Evolutionary conservation across 2,797 vertebrate genomes (phyloP).

Genomic region (Staurois parvus): DNA sequence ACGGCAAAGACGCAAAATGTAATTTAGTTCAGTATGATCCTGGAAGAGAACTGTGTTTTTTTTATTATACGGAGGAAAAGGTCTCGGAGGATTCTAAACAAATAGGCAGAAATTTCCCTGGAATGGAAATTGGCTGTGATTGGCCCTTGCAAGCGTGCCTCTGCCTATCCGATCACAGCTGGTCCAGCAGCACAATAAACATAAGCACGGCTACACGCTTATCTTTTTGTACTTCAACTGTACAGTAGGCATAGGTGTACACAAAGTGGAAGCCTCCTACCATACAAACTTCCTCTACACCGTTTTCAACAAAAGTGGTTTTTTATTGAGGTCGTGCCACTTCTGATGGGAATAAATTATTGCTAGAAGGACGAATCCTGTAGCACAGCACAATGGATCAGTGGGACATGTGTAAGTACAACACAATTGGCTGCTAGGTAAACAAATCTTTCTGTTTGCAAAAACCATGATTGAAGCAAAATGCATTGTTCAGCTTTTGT

Average conservation of each 20-base stretch:
- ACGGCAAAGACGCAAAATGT: slow-evolving; percentile 64
- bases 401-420: slow-evolving; percentile 79
- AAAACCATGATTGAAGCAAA: background rate
- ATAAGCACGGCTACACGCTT: slow-evolving; percentile 89
- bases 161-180: slow-evolving; percentile 86
- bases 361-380: slow-evolving; percentile 67
- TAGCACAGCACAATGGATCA: slow-evolving; percentile 76
- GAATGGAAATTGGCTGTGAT: slow-evolving; percentile 80
- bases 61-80: slow-evolving; percentile 67
- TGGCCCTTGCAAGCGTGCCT: slow-evolving; percentile 79
- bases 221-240: slow-evolving; percentile 75
- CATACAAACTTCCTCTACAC: slow-evolving; percentile 73
- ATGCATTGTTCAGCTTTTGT: background rate
- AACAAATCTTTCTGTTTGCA: background rate
- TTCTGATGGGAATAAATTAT: slow-evolving; percentile 53
- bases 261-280: slow-evolving; percentile 62
- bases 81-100: slow-evolving; percentile 77
- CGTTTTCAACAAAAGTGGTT: slow-evolving; percentile 69
- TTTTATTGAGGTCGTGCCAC: slow-evolving; percentile 71
- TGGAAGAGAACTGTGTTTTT: slow-evolving; percentile 65
- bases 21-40: slow-evolving; percentile 61
- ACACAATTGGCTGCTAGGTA: slow-evolving; percentile 57
- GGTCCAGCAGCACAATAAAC: slow-evolving; percentile 84
- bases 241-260: slow-evolving; percentile 72
- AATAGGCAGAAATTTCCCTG: slow-evolving; percentile 83